These are phyloP conservation scores for Coreoperca whiteheadi DNA, from an alignment of 2,113 vertebrate genomes.

Conservation along the genomic window DNA sequence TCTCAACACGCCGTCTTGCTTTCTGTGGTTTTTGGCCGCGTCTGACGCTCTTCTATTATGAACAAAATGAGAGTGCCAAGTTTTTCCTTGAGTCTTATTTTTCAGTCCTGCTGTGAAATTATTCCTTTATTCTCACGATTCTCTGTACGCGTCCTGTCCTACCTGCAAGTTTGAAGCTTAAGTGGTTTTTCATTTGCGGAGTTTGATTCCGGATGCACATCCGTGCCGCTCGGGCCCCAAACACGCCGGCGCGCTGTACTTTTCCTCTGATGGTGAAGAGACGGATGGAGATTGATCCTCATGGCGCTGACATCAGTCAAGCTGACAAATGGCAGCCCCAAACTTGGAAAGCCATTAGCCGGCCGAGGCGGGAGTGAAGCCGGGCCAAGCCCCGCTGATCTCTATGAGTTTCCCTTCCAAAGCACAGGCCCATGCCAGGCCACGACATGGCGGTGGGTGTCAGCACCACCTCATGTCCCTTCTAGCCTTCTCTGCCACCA, in stretches of 20 bases:
- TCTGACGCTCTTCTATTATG: slow-evolving; percentile 28
- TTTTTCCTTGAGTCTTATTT: background rate
- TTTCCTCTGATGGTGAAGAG: slow-evolving; percentile 59
- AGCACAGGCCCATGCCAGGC: slow-evolving; percentile 49
- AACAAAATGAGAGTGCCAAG: slow-evolving; percentile 16
- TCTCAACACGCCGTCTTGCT: slow-evolving; percentile 45
- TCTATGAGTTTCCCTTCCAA: slow-evolving; percentile 58
- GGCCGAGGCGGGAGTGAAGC: slow-evolving; percentile 43
- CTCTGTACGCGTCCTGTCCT: background rate
- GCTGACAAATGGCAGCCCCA: slow-evolving; percentile 64
- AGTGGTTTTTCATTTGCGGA: slow-evolving; percentile 12
- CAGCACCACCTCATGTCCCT: slow-evolving; percentile 48
- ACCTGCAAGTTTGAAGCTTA: slow-evolving; percentile 28
- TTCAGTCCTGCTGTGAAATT: background rate
- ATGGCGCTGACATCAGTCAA: slow-evolving; percentile 67
- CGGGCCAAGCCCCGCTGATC: slow-evolving; percentile 58
- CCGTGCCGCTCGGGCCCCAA: slow-evolving; percentile 14
- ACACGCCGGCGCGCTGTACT: slow-evolving; percentile 30
- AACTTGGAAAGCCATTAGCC: slow-evolving; percentile 71
- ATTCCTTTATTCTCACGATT: background rate
- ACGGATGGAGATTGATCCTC: slow-evolving; percentile 65
- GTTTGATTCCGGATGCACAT: slow-evolving; percentile 24
- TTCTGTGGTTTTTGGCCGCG: slow-evolving; percentile 14
- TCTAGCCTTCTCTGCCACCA: slow-evolving; percentile 36
- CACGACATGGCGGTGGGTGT: slow-evolving; percentile 42